A percentile compares a stretch with the other conserved stretches of the same genome.
These are phyloP conservation scores for Melangyna quadrimaculata DNA, from an alignment of 2,888 invertebrate genomes.

Conservation along the genomic window DNA sequence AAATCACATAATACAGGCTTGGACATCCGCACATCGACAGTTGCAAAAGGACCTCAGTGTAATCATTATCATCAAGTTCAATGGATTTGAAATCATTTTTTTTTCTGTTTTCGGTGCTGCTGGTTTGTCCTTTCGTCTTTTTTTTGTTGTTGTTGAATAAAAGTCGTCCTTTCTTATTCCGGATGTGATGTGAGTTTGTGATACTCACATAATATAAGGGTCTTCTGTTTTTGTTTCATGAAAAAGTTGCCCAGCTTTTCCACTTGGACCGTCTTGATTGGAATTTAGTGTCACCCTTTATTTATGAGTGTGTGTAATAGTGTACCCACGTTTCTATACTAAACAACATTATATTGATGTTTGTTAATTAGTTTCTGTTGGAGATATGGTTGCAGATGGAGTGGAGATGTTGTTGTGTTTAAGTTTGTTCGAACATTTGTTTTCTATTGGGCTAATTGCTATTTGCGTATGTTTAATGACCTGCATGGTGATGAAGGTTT, in stretches of 20 bases:
- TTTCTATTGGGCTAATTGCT: constrained; percentile 60
- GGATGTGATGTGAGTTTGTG: neutral
- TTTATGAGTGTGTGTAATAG: neutral
- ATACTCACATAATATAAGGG: neutral
- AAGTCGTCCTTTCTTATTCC: constrained; percentile 1
- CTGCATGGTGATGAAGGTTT: constrained; percentile 37
- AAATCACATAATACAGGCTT: constrained; percentile 41
- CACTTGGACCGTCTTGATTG: constrained; percentile 43
- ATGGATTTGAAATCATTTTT: constrained; percentile 63
- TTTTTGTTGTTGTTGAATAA: neutral
- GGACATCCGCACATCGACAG: neutral
- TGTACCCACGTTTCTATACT: neutral
- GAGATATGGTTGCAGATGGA: neutral
- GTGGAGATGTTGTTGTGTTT: constrained; percentile 24
- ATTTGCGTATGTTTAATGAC: constrained; percentile 51
- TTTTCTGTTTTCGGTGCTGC: neutral
- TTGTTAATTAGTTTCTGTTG: constrained; percentile 60
- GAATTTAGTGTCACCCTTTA: constrained; percentile 33
- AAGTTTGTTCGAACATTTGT: constrained; percentile 32
- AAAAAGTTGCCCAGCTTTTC: constrained; percentile 28
- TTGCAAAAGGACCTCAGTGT: constrained; percentile 20
- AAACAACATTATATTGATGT: constrained; percentile 50
- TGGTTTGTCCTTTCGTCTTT: neutral
- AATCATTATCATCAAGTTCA: constrained; percentile 66
- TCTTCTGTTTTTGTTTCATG: neutral